Conservation (phyloP, 2,888 invertebrate species). For the Horisme vitalbata region DNA sequence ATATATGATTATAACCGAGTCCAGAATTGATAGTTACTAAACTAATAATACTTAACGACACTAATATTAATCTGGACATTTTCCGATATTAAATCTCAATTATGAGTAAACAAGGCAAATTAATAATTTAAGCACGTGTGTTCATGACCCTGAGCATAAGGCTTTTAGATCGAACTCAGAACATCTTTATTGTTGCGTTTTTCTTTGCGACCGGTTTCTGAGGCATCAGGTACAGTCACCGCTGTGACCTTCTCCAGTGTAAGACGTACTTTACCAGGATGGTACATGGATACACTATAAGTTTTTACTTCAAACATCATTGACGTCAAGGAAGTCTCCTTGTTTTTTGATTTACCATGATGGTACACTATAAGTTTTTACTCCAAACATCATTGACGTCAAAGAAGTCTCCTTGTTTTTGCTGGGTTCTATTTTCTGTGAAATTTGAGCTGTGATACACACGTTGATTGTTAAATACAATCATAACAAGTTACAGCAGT, state of each 20-base stretch:
- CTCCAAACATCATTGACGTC: too few species aligned
- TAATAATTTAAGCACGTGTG: conserved; percentile 6
- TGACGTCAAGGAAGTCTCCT: too few species aligned
- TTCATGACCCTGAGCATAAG: conserved; percentile 9
- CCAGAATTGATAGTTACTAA: conserved; percentile 31
- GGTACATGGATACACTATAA: neutral
- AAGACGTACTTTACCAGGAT: conserved; percentile 21
- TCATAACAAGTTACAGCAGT: too few species aligned
- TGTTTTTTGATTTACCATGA: too few species aligned
- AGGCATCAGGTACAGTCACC: conserved; percentile 19
- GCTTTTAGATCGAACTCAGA: conserved; percentile 9
- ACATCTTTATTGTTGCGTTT: conserved; percentile 18
- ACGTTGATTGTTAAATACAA: too few species aligned
- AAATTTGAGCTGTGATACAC: too few species aligned
- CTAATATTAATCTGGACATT: conserved; percentile 31
- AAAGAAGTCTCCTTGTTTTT: too few species aligned
- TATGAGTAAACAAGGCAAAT: neutral
- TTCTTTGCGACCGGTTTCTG: conserved; percentile 30
- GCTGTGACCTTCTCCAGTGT: conserved; percentile 21
- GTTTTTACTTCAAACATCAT: too few species aligned
- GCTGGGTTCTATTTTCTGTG: too few species aligned
- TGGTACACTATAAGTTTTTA: too few species aligned
- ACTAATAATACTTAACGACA: conserved; percentile 28
- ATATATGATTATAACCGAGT: conserved; percentile 21
- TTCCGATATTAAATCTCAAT: conserved; percentile 3